phyloP scores from a whole-genome alignment of 53 echinoderm and acorn worm genomes.

The Crossaster papposus region DNA sequence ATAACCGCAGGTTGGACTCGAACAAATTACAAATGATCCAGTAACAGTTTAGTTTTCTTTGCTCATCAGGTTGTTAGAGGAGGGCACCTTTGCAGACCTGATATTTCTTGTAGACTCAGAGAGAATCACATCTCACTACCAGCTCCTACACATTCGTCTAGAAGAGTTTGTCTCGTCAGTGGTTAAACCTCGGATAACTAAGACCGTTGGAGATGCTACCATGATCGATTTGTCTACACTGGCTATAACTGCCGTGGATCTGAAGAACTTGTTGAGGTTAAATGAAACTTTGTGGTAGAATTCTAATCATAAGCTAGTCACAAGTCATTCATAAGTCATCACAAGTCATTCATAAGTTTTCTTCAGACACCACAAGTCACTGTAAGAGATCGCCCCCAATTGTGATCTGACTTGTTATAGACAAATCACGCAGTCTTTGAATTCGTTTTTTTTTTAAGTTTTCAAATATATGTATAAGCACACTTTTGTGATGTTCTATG shows the following conservation, averaged over 20 bases:
- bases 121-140: conserved; percentile 19
- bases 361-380: not conserved
- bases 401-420: no score
- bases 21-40: no score
- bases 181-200: not conserved
- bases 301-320: not conserved
- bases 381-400: no score
- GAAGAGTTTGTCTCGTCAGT: conserved; percentile 16
- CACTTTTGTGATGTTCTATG: not conserved
- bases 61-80: not conserved
- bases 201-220: not conserved
- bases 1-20: no score
- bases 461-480: no score
- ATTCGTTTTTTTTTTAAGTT: no score
- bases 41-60: no score
- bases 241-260: not conserved
- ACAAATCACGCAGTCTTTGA: no score
- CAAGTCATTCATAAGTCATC: not conserved
- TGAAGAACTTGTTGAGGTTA: conserved; percentile 29
- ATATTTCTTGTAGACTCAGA: not conserved
- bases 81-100: conserved; percentile 44
- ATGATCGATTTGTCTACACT: conserved; percentile 28
- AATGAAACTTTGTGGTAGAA: not conserved
- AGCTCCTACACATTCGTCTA: conserved; percentile 25
- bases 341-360: no score